Base-by-base conservation (phyloP, 2,888 invertebrate genomes). In the Clanis bilineata region DNA sequence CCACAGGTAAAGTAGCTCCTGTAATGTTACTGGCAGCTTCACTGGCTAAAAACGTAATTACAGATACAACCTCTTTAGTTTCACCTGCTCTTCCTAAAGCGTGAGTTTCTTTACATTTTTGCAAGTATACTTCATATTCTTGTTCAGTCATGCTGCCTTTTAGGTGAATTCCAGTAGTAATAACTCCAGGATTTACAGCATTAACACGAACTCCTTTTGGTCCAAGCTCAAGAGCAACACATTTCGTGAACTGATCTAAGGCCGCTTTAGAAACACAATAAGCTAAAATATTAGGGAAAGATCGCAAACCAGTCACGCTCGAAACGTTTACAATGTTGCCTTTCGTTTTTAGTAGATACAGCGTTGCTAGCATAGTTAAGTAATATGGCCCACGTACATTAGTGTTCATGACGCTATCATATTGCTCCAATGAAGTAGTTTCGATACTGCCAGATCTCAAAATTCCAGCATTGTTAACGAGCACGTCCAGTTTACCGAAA, bases 301-400 rank as follows among this genome's bases (percentile, higher is more conserved):
- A 93, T 74, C 97, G 91, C 9, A 96, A 80, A 6, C 98, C 98
- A 76, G 95, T 95, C 0, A 98, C 96, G 81, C 97, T 97, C 2
- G 98, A 98, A 0, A 98, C 95, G 83, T 98, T 98, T 0, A 98
- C 97, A 69, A 98, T 95, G 68, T 94, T 96, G 18, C 97, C 97
- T 82, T 96, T 95, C 0, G 94, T 93, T 82, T 94, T 90, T 5
- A 96, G 90, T 18, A 98, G 90, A 86, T 97, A 93, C 1, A 98
- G 97, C 0, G 95, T 94, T 39, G 96, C 96, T 64, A 97, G 79
- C 93, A 95, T 95, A 0, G 97, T 97, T 64, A 98, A 81, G 59
- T 95, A 93, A 75, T 95, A 96, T 6, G 95, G 83, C 0, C 94
- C 93, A 69, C 97, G 93, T 0, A 97, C 94, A 82, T 98, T 98